phyloP scores from a whole-genome alignment of 2,888 invertebrate species.

The Beris chalybata region DNA sequence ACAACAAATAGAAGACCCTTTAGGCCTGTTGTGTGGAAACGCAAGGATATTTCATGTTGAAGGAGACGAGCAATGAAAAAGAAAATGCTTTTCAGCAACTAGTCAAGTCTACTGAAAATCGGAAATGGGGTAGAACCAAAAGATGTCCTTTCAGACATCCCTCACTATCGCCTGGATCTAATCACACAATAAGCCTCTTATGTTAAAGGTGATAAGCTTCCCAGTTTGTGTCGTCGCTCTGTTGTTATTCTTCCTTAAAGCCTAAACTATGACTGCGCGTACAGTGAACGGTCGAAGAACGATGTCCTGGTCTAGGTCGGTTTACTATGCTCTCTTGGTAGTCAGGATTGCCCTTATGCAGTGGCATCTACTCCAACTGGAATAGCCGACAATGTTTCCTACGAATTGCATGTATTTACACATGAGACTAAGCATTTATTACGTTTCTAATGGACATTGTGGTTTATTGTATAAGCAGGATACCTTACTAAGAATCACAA shows the following conservation, averaged over 20 bases:
- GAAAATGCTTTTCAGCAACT: too few relatives aligned
- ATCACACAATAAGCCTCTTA: conserved; percentile 33
- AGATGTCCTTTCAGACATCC: too few relatives aligned
- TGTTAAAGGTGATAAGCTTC: conserved; percentile 36
- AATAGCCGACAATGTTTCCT: conserved; percentile 8
- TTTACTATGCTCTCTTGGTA: not conserved
- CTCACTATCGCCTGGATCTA: too few relatives aligned
- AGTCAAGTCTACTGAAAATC: too few relatives aligned
- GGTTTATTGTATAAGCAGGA: conserved; percentile 6
- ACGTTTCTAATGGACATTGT: conserved; percentile 21
- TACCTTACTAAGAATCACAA: too few relatives aligned
- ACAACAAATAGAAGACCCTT: not conserved
- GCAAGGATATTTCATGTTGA: too few relatives aligned
- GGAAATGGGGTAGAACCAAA: too few relatives aligned
- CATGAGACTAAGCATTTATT: conserved; percentile 35
- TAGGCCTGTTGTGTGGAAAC: too few relatives aligned
- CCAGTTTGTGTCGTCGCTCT: conserved; percentile 25
- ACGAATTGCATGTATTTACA: conserved; percentile 34
- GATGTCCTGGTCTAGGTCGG: conserved; percentile 18
- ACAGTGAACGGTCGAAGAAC: conserved; percentile 2
- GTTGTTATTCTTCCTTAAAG: conserved; percentile 22
- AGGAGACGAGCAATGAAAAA: too few relatives aligned
- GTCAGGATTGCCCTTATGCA: not conserved
- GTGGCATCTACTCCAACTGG: conserved; percentile 22
- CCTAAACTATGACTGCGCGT: conserved; percentile 19